Conservation (phyloP, 1,140 invertebrate genomes). For the Homarus americanus region DNA sequence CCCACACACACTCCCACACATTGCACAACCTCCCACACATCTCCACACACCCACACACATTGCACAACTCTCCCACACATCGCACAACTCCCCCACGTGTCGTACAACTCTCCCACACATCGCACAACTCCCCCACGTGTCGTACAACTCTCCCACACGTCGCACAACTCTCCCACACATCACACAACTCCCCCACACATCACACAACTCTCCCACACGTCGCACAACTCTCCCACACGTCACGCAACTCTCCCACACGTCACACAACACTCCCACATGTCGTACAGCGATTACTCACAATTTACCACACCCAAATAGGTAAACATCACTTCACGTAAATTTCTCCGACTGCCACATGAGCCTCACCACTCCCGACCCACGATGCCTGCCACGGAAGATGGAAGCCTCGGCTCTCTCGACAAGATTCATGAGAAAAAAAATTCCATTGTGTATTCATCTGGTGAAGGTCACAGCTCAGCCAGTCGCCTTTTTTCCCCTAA, state of each 20-base stretch:
- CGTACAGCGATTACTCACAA: too few species aligned
- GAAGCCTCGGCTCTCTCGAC: not conserved
- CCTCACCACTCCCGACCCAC: too few species aligned
- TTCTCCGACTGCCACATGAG: not conserved
- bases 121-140: not conserved
- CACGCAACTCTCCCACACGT: not conserved
- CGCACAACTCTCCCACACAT: not conserved
- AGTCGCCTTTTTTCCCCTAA: not conserved
- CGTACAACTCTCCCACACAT: not conserved
- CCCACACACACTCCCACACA: too few species aligned
- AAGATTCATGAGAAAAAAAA: not conserved
- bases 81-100: not conserved
- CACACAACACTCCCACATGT: not conserved
- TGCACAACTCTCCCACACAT: not conserved
- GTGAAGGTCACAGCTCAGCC: slow-evolving; percentile 3
- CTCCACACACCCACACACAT: too few species aligned
- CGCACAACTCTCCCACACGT: not conserved
- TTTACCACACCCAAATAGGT: not conserved
- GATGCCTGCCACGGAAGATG: not conserved
- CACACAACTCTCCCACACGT: not conserved
- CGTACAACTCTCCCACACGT: not conserved
- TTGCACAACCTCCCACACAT: too few species aligned
- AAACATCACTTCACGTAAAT: not conserved
- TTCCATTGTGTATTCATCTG: slow-evolving; percentile 13
- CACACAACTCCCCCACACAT: not conserved